Percentiles rank a stretch among this genome's conserved stretches.
Evolutionary conservation across 2,113 vertebrate genomes (phyloP).

Genomic region (Ptychochromis oligacanthus): DNA sequence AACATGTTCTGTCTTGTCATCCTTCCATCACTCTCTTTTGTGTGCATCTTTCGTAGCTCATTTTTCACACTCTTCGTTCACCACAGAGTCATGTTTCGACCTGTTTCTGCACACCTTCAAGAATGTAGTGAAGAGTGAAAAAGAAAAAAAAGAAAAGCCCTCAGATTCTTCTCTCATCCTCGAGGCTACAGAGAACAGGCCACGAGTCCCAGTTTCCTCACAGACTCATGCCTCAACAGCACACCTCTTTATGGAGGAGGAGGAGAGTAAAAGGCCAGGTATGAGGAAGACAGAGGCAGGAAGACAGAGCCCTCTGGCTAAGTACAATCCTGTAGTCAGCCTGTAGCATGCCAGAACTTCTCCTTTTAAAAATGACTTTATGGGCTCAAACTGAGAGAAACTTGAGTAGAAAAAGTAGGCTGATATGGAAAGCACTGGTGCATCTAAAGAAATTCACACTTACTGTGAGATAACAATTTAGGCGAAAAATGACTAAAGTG

Average conservation of each 20-base stretch:
- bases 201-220: slow-evolving; percentile 20
- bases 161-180: slow-evolving; percentile 42
- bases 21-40: neutral
- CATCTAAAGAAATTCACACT: neutral
- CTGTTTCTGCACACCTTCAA: slow-evolving; percentile 45
- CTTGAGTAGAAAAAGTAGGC: neutral
- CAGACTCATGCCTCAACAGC: slow-evolving; percentile 53
- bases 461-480: neutral
- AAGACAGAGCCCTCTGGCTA: slow-evolving; percentile 6
- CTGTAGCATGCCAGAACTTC: slow-evolving; percentile 21
- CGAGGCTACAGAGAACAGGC: slow-evolving; percentile 37
- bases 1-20: neutral
- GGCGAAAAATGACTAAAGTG: accelerated
- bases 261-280: slow-evolving; percentile 29
- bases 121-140: slow-evolving; percentile 29
- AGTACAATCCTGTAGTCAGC: slow-evolving; percentile 6
- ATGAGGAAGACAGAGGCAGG: slow-evolving; percentile 40
- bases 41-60: neutral
- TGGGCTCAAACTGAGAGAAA: neutral
- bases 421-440: neutral
- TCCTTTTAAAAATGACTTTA: neutral
- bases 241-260: slow-evolving; percentile 18
- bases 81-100: slow-evolving; percentile 34
- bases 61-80: neutral
- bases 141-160: neutral